These are phyloP conservation scores for Cheracebus regulus DNA, from an alignment of 2,797 vertebrate genomes.

Conservation along the genomic window DNA sequence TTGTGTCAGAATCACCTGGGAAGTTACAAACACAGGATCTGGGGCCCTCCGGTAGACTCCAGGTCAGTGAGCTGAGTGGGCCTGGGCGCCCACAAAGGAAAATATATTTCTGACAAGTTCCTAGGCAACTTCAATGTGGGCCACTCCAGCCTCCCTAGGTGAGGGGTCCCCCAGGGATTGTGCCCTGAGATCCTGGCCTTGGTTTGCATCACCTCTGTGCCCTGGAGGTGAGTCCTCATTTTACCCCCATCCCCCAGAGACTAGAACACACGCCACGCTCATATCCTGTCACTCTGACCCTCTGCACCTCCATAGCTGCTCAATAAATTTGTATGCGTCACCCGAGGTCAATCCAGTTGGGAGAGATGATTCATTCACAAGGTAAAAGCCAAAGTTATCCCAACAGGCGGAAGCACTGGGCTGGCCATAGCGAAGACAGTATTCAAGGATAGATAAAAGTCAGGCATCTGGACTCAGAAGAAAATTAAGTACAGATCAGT, in stretches of 20 bases:
- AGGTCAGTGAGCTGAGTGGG: not conserved
- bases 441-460: constrained; percentile 49
- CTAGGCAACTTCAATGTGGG: not conserved
- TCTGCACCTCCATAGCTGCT: not conserved
- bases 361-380: constrained; percentile 23
- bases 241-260: not conserved
- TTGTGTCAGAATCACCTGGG: not conserved
- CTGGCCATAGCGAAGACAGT: not conserved
- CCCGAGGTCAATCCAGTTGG: constrained; percentile 11
- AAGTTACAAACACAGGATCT: not conserved
- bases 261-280: not conserved
- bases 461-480: not conserved
- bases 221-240: not conserved
- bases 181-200: not conserved
- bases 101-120: not conserved
- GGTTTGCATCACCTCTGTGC: not conserved
- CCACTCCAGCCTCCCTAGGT: not conserved
- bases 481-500: constrained; percentile 29
- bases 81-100: not conserved
- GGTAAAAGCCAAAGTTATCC: not conserved
- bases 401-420: not conserved
- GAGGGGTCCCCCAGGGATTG: not conserved
- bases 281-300: not conserved
- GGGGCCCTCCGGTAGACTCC: not conserved
- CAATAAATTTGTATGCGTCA: not conserved